These are phyloP conservation scores for Drosophila bipectinata DNA, from an alignment of 1,140 invertebrate species.

Conservation along the genomic window DNA sequence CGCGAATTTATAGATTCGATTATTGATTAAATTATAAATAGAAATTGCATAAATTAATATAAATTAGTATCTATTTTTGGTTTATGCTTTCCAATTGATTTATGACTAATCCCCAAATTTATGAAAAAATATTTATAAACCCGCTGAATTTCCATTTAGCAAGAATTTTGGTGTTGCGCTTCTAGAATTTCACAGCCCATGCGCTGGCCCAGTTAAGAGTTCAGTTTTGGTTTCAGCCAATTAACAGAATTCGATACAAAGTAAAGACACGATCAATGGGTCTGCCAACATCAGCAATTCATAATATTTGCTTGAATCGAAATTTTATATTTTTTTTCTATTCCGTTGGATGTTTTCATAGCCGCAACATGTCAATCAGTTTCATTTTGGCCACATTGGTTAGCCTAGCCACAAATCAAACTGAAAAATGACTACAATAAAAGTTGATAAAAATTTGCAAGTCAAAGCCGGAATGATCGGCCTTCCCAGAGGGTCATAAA, in stretches of 20 bases:
- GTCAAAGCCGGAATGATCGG: conserved; percentile 60
- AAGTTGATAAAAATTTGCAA: conserved; percentile 55
- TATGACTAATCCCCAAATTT: conserved; percentile 13
- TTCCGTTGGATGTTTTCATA: conserved; percentile 21
- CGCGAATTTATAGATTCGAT: conserved; percentile 1
- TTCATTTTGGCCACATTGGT: conserved; percentile 38
- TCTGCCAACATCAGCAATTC: conserved; percentile 56
- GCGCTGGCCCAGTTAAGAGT: conserved; percentile 61
- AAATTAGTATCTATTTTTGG: not conserved
- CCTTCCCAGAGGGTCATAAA: conserved; percentile 62
- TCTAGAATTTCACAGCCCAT: conserved; percentile 54
- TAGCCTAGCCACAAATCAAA: conserved; percentile 19
- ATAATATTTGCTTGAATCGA: conserved; percentile 17
- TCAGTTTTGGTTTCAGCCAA: conserved; percentile 55
- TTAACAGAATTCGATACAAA: conserved; percentile 67
- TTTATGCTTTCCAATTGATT: not conserved
- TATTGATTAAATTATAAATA: not conserved
- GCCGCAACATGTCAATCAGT: conserved; percentile 51
- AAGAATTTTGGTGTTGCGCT: conserved; percentile 8
- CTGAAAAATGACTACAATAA: conserved; percentile 18
- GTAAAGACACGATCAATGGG: conserved; percentile 38
- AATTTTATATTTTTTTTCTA: not conserved
- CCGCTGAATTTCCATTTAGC: conserved; percentile 34
- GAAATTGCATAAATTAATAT: not conserved
- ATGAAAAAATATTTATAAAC: not conserved